Conservation (phyloP, 2,797 vertebrate genomes). For the Anolis apletophallus region DNA sequence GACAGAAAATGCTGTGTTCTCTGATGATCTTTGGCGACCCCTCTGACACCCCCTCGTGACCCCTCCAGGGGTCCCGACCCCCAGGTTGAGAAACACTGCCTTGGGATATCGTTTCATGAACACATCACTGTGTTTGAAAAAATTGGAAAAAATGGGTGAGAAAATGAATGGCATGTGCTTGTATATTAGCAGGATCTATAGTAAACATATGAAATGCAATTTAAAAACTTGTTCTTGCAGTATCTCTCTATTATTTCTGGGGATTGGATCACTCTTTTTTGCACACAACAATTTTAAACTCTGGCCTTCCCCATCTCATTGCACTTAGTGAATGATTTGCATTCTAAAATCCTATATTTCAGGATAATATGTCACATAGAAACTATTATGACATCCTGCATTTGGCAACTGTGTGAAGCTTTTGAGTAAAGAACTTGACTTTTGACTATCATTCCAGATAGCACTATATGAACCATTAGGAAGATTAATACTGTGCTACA, state of each 20-base stretch:
- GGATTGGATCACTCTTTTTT: background rate
- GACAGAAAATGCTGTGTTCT: too few relatives aligned
- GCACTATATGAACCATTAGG: rapidly evolving
- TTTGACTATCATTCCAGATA: background rate
- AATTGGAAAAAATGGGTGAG: background rate
- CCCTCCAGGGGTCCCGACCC: too few relatives aligned
- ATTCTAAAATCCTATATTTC: slow-evolving; percentile 11
- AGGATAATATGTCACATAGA: background rate
- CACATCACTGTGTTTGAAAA: background rate
- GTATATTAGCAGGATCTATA: slow-evolving; percentile 13
- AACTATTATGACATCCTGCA: slow-evolving; percentile 30
- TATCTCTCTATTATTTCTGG: background rate
- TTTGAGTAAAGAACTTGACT: slow-evolving; percentile 47
- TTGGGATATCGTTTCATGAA: too few relatives aligned
- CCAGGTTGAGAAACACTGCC: too few relatives aligned
- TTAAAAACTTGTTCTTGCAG: background rate
- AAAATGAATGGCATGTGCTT: slow-evolving; percentile 20
- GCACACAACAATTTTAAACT: background rate
- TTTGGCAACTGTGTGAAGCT: slow-evolving; percentile 26
- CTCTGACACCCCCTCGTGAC: too few relatives aligned
- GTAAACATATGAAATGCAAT: background rate
- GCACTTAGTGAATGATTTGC: background rate
- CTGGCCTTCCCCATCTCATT: slow-evolving; percentile 15
- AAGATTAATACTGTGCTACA: slow-evolving; percentile 22
- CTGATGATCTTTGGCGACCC: too few relatives aligned